These are phyloP conservation scores for Polypterus bichir DNA, from an alignment of 2,113 vertebrate species.

Conservation along the genomic window DNA sequence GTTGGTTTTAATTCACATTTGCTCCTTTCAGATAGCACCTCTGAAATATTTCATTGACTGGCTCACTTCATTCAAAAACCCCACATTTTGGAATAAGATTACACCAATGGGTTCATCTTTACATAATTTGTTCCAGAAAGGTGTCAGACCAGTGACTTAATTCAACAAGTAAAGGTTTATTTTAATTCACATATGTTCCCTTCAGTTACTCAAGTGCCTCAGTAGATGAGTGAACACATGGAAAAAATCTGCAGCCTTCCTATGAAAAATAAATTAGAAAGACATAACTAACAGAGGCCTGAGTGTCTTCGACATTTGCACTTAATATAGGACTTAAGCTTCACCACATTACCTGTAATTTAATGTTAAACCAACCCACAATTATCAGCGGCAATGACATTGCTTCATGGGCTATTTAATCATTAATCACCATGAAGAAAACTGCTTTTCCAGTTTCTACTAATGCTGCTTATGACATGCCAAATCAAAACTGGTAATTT, in stretches of 20 bases:
- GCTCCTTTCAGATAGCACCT: too few species aligned
- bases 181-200: too few species aligned
- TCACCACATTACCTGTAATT: not conserved
- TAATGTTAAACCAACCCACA: not conserved
- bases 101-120: too few species aligned
- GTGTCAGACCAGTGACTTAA: too few species aligned
- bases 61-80: too few species aligned
- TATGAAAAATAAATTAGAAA: not conserved
- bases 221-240: not conserved
- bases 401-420: not conserved
- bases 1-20: too few species aligned
- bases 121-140: too few species aligned
- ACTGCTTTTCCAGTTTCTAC: not conserved
- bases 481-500: constrained; percentile 2
- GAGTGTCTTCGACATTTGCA: not conserved
- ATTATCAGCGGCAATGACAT: too few species aligned
- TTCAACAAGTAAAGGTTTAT: too few species aligned
- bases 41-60: too few species aligned
- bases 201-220: too few species aligned
- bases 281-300: not conserved
- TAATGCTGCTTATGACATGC: not conserved
- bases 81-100: too few species aligned
- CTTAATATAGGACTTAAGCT: not conserved
- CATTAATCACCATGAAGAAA: not conserved
- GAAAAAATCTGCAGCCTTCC: constrained; percentile 2